Base-by-base conservation (phyloP, 2,797 vertebrate genomes). In the Loriculus beryllinus region DNA sequence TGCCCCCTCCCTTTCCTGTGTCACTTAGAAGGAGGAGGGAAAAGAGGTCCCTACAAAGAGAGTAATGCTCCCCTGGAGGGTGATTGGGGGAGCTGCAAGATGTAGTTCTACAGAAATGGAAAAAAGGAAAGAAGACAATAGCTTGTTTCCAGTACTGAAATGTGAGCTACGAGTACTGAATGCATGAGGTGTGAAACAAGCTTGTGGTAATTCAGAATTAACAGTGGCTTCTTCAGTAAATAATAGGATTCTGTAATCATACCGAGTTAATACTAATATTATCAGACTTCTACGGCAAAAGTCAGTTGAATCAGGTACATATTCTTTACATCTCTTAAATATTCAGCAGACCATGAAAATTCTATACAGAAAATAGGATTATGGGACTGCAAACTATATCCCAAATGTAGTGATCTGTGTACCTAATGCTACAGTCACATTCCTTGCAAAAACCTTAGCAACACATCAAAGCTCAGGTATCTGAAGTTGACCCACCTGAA, bases 81-180 rank as follows among this genome's bases (percentile, higher is more conserved):
- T 5, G 0, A 71, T 40, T 47, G 48, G 25, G 12, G 22, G 70
- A 18, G 37, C 26, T 52, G 6, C 14, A 39, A 31, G 40, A 31
- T 9, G 6, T 65, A 31, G 13, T 77, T 87, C 21, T 71, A 40
- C 26, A 19, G 40, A 40, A 33, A 10, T 5, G 14, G 3, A 1
- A 2, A 1, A 3, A 2, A 54, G 52, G 52, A 54, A 7, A 8
- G 8, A 40, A 33, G 18, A 3, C 3, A n/a, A 19, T 26, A 21
- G 8, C 23, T 64, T 33, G 7, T 40, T 69, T 81, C 19, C 20
- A 28, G 33, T 64, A 12, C 17, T 49, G 63, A 86, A 80, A 67
- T 80, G 31, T 6, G 67, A 20, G 51, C 14, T 29, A 70, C 6
- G n/a, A 33, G n/a, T 56, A 56, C 54, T 56, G 54, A 56, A 33